Evolutionary conservation across 1,140 invertebrate species (phyloP).

Genomic region (Camponotus pennsylvanicus): DNA sequence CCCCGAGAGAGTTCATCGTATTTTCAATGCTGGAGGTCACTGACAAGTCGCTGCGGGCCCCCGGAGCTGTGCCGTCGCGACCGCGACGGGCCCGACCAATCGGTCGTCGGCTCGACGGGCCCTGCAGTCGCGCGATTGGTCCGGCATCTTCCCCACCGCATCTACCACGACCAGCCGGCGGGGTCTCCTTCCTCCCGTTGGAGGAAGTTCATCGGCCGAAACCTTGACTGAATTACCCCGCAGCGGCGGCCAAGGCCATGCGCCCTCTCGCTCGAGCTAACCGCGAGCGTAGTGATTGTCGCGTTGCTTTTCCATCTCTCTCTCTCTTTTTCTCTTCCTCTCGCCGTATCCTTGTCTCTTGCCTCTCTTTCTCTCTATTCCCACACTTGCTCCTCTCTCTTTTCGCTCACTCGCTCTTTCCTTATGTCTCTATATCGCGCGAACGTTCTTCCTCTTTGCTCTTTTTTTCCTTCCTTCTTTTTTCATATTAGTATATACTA

Average conservation of each 20-base stretch:
- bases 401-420: slow-evolving; percentile 13
- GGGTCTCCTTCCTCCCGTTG: slow-evolving; percentile 75
- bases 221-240: slow-evolving; percentile 91
- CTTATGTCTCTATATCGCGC: slow-evolving; percentile 20
- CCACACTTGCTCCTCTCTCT: slow-evolving; percentile 28
- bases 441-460: slow-evolving; percentile 27
- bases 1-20: slow-evolving; percentile 87
- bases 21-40: slow-evolving; percentile 89
- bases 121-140: slow-evolving; percentile 79
- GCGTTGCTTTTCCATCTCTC: slow-evolving; percentile 64
- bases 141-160: slow-evolving; percentile 75
- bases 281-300: slow-evolving; percentile 67
- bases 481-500: background rate
- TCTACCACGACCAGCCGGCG: slow-evolving; percentile 63
- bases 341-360: slow-evolving; percentile 36
- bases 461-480: slow-evolving; percentile 15
- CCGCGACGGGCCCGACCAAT: slow-evolving; percentile 76
- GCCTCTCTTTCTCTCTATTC: slow-evolving; percentile 42
- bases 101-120: slow-evolving; percentile 57
- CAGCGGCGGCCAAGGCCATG: slow-evolving; percentile 88
- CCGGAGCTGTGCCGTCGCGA: slow-evolving; percentile 67
- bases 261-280: slow-evolving; percentile 79
- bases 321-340: slow-evolving; percentile 26
- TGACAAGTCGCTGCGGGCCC: slow-evolving; percentile 84
- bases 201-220: slow-evolving; percentile 89